Base-by-base conservation (phyloP, 2,888 invertebrate genomes). In the Cosmopolites sordidus region DNA sequence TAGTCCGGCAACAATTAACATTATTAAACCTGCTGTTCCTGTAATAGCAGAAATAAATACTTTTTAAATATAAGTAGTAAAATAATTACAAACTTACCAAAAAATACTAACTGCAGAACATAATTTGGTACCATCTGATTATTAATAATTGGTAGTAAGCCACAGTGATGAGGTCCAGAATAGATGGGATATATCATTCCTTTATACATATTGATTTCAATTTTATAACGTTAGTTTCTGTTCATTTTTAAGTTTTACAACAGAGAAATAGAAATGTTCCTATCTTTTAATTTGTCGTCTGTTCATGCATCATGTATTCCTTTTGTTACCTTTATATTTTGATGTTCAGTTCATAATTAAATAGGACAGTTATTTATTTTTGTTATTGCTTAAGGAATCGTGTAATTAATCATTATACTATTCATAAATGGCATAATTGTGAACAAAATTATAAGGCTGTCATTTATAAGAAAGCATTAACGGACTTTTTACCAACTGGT, bases 1-100 rank as follows among this genome's bases (percentile, higher is more conserved):
- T 43, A 69, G 60, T 27, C 64, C 67, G 30, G 68, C 56, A 40
- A 68, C 61, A 29, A 67, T 43, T 38, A 66, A 58, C 3, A 65
- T 62, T 17, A 67, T 60, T 6, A 68, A 49, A 43, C 65, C 59
- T 6, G 63, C 62, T 6, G 65, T 58, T 27, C 63, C 65, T 47
- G n/a, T n/a, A n/a, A n/a, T n/a, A n/a, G n/a, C n/a, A n/a, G n/a
- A n/a, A n/a, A 22, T 22, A 22, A 22, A 22, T 22, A 22, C 22
- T 8, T 33, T 33, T 43, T 43, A 2, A 18, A 43, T 18, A 39
- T 39, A 14, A 16, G 14, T 17, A 17, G n/a, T 12, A 11, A 12
- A n/a, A 27, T 22, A 11, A n/a, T 27, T 16, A 27, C 9, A 5
- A 42, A 43, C 50, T 54, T 54, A 54, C 54, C 54, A 43, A 67